Percentiles rank a stretch among this genome's conserved stretches.
Evolutionary conservation across 2,888 invertebrate genomes (phyloP).

Genomic region (Drosophila robusta): DNA sequence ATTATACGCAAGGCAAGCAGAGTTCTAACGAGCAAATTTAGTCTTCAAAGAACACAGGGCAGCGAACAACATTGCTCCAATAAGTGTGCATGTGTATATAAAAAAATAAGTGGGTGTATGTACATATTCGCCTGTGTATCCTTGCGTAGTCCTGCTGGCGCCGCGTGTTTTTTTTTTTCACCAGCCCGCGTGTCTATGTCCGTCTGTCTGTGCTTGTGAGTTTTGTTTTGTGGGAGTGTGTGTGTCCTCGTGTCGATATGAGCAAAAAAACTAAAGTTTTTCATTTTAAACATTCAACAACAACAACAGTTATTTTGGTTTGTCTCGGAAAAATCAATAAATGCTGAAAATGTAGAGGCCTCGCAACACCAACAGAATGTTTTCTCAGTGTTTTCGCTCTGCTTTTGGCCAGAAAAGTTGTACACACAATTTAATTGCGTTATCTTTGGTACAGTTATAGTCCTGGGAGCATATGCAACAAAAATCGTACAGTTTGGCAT

Average conservation of each 20-base stretch:
- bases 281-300: conserved; percentile 20
- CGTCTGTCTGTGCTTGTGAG: conserved; percentile 9
- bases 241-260: conserved; percentile 24
- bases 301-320: conserved; percentile 24
- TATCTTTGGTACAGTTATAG: conserved; percentile 60
- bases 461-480: conserved; percentile 16
- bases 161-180: conserved; percentile 72
- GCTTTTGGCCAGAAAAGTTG: background rate
- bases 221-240: conserved; percentile 24
- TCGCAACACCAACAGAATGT: background rate
- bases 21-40: background rate
- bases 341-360: conserved; percentile 18
- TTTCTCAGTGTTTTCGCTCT: background rate
- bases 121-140: conserved; percentile 59
- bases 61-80: background rate
- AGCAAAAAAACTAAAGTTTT: conserved; percentile 8
- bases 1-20: background rate
- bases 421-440: conserved; percentile 6
- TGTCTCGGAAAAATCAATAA: conserved; percentile 72
- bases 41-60: background rate
- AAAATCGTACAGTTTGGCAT: conserved; percentile 54
- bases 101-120: conserved; percentile 17
- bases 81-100: conserved; percentile 21
- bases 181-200: conserved; percentile 37
- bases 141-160: conserved; percentile 77